phyloP scores from a whole-genome alignment of 2,113 vertebrate genomes.

The Marmota flaviventris region DNA sequence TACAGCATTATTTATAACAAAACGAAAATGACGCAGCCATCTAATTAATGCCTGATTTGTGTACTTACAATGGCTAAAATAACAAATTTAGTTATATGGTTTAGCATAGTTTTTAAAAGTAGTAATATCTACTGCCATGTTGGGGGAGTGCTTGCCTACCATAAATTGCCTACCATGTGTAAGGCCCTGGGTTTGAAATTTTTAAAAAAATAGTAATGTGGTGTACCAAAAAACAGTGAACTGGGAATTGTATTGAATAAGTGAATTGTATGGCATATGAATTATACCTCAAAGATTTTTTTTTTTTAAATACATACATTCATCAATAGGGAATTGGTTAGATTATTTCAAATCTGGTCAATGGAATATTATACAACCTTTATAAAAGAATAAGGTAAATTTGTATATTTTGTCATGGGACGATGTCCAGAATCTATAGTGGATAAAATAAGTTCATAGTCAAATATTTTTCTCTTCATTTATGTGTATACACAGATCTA shows the following conservation, averaged over 20 bases:
- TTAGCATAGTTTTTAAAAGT: neutral
- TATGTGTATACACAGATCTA: neutral
- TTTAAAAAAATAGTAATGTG: neutral
- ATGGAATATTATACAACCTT: neutral
- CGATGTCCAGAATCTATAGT: neutral
- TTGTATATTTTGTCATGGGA: neutral
- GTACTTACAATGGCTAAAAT: neutral
- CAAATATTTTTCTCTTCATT: neutral
- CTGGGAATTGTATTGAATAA: neutral
- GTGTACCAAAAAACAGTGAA: neutral
- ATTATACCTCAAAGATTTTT: slow-evolving; percentile 8
- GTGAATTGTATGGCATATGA: neutral
- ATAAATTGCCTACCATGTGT: no score
- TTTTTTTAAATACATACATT: neutral
- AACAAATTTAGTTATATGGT: neutral
- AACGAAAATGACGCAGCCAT: neutral
- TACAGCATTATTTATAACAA: neutral
- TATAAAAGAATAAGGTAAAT: neutral
- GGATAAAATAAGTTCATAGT: neutral
- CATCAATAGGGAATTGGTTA: neutral
- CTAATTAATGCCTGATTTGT: neutral
- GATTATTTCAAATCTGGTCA: neutral
- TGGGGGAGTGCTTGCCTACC: no score
- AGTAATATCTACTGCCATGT: no score
- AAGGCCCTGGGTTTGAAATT: no score